Evolutionary conservation across 2,113 vertebrate genomes (phyloP), one percentile per base, ranked within the genome.

Genomic region (Hiodon alosoides): DNA sequence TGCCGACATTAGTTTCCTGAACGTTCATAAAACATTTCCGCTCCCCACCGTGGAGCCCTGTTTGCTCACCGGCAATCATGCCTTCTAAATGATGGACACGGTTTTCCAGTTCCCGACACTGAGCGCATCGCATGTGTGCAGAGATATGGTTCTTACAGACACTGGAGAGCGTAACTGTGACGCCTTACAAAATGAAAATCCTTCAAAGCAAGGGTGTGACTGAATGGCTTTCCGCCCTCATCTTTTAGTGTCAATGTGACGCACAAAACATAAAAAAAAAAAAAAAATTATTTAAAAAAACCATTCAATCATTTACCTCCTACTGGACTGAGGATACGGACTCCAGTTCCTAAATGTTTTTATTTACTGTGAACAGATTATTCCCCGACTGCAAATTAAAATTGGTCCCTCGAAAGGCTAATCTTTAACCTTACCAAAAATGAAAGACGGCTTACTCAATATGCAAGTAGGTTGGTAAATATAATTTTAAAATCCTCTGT

Each of bases 361-460:
- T 82, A 66, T 73, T 78, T 69, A 76, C 72, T 75, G 80, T 79
- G 79, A 80, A 74, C 60, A 76, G 71, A 72, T 84, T 79, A 79
- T 77, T 82, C 75, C 76, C 57, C 75, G 78, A 71, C 68, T 61
- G 69, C 71, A 72, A 73, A 75, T 73, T 73, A 64, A 76, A 66
- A 71, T 48, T 16, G 13, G 47, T 70, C 31, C 48, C 67, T 78
- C 71, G 48, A 67, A 61, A 85, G 78, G 78, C 84, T 83, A 80
- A 77, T 86, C 87, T 84, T 80, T 81, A 1, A 83, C 86, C 85
- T 85, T 84, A 80, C 74, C 81, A 73, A 68, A 17, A 77, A 79
- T 89, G 87, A 89, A 85, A 87, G 88, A 90, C 89, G 85, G 86
- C 84, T 83, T 80, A 87, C 82, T 86, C 86, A 89, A 88, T 76